Conservation (phyloP, 2,797 vertebrate genomes). For the Nannoperca australis region DNA sequence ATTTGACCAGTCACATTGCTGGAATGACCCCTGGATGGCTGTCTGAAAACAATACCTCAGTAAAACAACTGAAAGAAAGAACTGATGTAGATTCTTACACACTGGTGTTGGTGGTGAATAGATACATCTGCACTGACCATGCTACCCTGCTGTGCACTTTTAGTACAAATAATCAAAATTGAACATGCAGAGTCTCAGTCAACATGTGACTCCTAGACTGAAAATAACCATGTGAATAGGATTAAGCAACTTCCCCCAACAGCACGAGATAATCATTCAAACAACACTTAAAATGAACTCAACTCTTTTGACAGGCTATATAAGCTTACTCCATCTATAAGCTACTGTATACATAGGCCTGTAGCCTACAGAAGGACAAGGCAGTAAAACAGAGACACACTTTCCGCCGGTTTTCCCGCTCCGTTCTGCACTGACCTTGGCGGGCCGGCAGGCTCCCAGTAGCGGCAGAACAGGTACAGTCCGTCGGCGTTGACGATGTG, state of each 20-base stretch:
- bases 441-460: slow-evolving; percentile 89
- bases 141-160: neutral
- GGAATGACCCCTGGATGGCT: neutral
- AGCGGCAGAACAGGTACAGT: slow-evolving; percentile 94
- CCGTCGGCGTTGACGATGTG: slow-evolving; percentile 95
- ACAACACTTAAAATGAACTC: neutral
- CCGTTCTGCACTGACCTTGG: slow-evolving; percentile 88
- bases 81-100: neutral
- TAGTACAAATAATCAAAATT: neutral
- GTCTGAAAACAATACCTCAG: neutral
- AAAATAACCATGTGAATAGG: slow-evolving; percentile 19
- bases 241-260: neutral
- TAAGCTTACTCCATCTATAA: neutral
- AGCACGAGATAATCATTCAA: neutral
- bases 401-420: neutral
- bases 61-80: neutral
- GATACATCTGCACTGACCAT: neutral
- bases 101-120: neutral
- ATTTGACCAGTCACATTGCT: slow-evolving; percentile 5
- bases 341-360: no score
- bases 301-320: neutral
- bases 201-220: slow-evolving; percentile 48
- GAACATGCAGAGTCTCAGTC: slow-evolving; percentile 1
- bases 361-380: neutral
- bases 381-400: no score